These are phyloP conservation scores for Anastrepha obliqua DNA, from an alignment of 1,140 invertebrate species.

Conservation along the genomic window DNA sequence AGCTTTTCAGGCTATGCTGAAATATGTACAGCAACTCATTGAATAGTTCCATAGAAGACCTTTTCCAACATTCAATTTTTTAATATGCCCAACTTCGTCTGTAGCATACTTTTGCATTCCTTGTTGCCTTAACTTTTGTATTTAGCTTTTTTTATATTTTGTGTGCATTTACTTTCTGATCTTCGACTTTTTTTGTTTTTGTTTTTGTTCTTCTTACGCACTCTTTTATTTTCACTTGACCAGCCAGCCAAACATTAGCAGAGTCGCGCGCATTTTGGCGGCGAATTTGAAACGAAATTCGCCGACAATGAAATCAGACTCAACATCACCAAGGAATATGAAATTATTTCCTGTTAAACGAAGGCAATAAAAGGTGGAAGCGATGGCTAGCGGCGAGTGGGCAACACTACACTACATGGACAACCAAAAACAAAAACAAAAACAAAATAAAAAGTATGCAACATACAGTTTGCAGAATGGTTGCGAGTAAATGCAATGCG, in stretches of 20 bases:
- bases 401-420: background rate
- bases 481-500: background rate
- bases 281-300: constrained; percentile 48
- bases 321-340: constrained; percentile 16
- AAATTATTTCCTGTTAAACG: constrained; percentile 54
- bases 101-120: background rate
- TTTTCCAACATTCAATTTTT: no score
- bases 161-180: background rate
- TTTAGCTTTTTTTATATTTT: background rate
- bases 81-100: background rate
- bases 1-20: no score
- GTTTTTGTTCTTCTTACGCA: background rate
- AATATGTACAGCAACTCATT: no score
- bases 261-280: background rate
- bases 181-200: background rate
- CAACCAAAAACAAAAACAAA: background rate
- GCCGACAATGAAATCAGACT: constrained; percentile 29
- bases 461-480: background rate
- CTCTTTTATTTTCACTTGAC: constrained; percentile 27
- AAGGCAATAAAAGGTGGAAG: constrained; percentile 25
- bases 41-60: no score
- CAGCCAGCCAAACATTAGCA: constrained; percentile 19
- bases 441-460: background rate
- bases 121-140: background rate
- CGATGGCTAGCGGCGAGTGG: background rate